phyloP scores from a whole-genome alignment of 1,140 invertebrate genomes.

The Artemia franciscana region DNA sequence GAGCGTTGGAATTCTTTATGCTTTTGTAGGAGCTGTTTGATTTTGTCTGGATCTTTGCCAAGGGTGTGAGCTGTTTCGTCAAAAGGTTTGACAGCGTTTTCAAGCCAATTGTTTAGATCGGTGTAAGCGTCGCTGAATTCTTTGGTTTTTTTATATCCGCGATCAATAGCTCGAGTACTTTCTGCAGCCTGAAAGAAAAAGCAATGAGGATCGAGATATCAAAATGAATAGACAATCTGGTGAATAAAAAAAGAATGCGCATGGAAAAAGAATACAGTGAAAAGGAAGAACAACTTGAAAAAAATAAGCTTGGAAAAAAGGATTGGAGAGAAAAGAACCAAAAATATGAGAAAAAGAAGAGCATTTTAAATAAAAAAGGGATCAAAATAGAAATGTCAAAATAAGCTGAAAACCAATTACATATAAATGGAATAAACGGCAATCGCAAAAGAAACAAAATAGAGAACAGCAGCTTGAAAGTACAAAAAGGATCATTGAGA shows the following conservation, averaged over 20 bases:
- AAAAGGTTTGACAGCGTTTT: slow-evolving; percentile 51
- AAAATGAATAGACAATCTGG: too few species aligned
- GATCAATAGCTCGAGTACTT: slow-evolving; percentile 72
- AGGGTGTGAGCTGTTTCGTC: slow-evolving; percentile 15
- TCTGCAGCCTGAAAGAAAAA: slow-evolving; percentile 43
- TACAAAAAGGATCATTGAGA: too few species aligned
- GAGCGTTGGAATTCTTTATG: slow-evolving; percentile 87
- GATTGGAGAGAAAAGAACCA: too few species aligned
- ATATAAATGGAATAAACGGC: too few species aligned
- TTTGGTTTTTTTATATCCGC: slow-evolving; percentile 84
- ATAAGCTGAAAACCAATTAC: too few species aligned
- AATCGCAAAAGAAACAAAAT: too few species aligned
- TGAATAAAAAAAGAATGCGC: neutral
- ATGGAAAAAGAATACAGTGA: neutral
- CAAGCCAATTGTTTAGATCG: slow-evolving; percentile 45
- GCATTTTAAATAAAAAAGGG: too few species aligned
- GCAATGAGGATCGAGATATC: too few species aligned
- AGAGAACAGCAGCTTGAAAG: too few species aligned
- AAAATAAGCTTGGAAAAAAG: too few species aligned
- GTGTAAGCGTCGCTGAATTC: slow-evolving; percentile 80
- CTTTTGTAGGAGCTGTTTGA: slow-evolving; percentile 62
- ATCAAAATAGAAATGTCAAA: too few species aligned
- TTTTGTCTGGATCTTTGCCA: slow-evolving; percentile 74
- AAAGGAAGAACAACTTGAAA: neutral
- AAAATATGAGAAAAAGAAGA: too few species aligned